phyloP scores from a whole-genome alignment of 1,140 invertebrate species.

The Trachelipus rathkii region DNA sequence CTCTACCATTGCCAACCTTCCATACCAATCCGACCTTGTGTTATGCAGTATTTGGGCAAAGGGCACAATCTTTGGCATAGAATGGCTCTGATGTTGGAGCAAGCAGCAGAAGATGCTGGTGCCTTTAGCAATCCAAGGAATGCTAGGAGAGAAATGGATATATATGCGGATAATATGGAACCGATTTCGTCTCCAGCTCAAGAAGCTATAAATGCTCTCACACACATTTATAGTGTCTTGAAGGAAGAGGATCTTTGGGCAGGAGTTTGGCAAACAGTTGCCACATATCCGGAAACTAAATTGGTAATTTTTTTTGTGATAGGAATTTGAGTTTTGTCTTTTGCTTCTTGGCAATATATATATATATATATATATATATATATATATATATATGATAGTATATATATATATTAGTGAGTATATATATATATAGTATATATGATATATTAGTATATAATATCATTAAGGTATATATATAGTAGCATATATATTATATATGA shows the following conservation, averaged over 20 bases:
- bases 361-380: too few species aligned
- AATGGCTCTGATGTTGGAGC: constrained; percentile 79
- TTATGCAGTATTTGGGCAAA: constrained; percentile 86
- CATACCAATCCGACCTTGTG: constrained; percentile 72
- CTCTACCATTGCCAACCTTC: constrained; percentile 79
- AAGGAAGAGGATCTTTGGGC: constrained; percentile 95
- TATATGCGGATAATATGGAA: constrained; percentile 65
- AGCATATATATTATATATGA: too few species aligned
- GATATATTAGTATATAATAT: too few species aligned
- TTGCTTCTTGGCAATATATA: too few species aligned
- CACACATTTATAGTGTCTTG: constrained; percentile 81
- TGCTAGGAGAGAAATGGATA: constrained; percentile 48
- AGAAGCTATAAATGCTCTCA: constrained; percentile 72
- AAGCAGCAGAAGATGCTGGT: constrained; percentile 68
- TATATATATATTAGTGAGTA: too few species aligned
- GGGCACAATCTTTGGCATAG: constrained; percentile 95
- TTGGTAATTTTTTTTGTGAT: too few species aligned
- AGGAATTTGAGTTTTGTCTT: too few species aligned
- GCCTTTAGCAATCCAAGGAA: constrained; percentile 35
- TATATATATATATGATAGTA: too few species aligned
- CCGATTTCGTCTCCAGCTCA: constrained; percentile 56
- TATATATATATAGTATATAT: too few species aligned
- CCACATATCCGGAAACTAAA: constrained; percentile 82
- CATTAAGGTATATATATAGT: too few species aligned
- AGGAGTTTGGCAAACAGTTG: constrained; percentile 88